Conservation (phyloP, 2,113 vertebrate genomes). For the Rhegmatorhina hoffmannsi region DNA sequence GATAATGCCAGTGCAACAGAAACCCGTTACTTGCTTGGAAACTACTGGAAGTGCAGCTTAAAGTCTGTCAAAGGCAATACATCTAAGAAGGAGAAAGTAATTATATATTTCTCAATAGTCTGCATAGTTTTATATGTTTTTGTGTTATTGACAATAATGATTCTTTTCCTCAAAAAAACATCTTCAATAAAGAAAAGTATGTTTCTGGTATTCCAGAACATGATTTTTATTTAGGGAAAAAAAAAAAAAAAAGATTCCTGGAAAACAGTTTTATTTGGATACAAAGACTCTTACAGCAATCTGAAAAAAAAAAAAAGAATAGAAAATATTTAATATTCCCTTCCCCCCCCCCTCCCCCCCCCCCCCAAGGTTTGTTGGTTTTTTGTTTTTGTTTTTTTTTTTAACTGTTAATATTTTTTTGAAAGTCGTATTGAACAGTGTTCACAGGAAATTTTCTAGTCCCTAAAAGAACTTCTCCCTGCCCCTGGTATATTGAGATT, state of each 20-base stretch:
- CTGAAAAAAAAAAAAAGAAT: neutral
- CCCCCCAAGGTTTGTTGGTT: neutral
- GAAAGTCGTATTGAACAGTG: neutral
- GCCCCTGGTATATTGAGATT: neutral
- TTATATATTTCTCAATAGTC: neutral
- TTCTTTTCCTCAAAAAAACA: neutral
- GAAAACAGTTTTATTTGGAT: neutral
- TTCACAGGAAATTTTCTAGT: neutral
- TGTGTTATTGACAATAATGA: neutral
- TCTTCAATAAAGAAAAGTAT: neutral
- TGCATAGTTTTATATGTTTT: neutral
- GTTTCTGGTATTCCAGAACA: neutral
- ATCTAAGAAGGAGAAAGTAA: neutral
- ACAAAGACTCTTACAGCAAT: neutral
- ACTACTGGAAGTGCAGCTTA: neutral
- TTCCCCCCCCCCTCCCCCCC: no score
- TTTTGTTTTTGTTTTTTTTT: neutral
- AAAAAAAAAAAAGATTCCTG: neutral
- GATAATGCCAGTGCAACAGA: neutral
- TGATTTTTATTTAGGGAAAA: neutral
- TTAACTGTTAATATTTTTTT: neutral
- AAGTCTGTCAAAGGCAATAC: neutral
- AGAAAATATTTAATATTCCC: neutral
- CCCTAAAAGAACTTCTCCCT: fast-evolving
- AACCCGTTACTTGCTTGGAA: neutral